Conservation (phyloP, 2,888 invertebrate species). For the Dermolepida albohirtum region DNA sequence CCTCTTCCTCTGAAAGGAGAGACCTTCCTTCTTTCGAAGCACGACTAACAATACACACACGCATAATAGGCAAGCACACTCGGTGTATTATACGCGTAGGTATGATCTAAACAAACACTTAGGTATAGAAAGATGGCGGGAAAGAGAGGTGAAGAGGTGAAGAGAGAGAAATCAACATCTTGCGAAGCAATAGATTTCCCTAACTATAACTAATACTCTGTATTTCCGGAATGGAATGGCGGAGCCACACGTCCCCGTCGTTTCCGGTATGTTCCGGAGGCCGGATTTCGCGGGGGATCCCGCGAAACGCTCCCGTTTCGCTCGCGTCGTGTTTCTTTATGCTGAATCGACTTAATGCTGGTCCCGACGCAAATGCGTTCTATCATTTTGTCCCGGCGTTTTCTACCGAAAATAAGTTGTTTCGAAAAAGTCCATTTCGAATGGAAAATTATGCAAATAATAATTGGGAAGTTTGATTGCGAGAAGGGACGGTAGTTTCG, state of each 20-base stretch:
- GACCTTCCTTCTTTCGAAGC: background rate
- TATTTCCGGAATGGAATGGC: conserved; percentile 64
- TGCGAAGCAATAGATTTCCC: conserved; percentile 57
- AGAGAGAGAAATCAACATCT: conserved; percentile 48
- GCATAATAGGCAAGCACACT: background rate
- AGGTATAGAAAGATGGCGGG: background rate
- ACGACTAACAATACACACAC: background rate
- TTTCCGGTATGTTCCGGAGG: conserved; percentile 57
- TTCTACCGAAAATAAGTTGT: conserved; percentile 1
- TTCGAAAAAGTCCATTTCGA: background rate
- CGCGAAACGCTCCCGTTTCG: conserved; percentile 20
- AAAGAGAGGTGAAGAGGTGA: background rate
- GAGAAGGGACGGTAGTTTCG: background rate
- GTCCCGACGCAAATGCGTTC: background rate
- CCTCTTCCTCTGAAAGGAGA: background rate
- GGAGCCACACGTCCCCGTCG: conserved; percentile 64
- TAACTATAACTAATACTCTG: conserved; percentile 65
- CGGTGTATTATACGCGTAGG: no score
- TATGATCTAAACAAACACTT: background rate
- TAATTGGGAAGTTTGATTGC: conserved; percentile 6
- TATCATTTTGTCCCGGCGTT: no score
- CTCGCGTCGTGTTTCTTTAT: background rate
- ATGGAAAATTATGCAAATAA: background rate
- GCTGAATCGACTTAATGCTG: background rate
- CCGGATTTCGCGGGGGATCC: conserved; percentile 34